Percentiles rank a stretch among this genome's conserved stretches.
Evolutionary conservation across 1,140 invertebrate genomes (phyloP).

Genomic region (Hyphantria cunea): DNA sequence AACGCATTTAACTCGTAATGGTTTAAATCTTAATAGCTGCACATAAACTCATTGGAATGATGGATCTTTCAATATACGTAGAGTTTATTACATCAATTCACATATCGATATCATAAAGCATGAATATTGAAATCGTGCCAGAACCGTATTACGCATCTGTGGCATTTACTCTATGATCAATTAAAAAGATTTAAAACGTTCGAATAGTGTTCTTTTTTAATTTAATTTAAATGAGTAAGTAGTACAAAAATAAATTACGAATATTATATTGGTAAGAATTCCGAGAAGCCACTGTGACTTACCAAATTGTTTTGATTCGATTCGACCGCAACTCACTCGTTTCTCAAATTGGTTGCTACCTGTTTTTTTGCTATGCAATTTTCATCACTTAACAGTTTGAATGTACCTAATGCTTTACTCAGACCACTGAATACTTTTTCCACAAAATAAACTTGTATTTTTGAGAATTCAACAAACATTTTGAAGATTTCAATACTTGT

Average conservation of each 20-base stretch:
- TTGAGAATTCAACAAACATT: too few species aligned
- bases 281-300: conserved; percentile 31
- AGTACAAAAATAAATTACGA: conserved; percentile 17
- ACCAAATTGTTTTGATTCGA: conserved; percentile 36
- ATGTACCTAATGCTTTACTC: neutral
- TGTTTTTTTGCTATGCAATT: conserved; percentile 11
- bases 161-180: conserved; percentile 4
- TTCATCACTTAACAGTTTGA: conserved; percentile 4
- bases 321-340: conserved; percentile 36
- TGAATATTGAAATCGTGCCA: conserved; percentile 20
- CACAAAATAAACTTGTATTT: too few species aligned
- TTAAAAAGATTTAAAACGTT: conserved; percentile 17
- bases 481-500: too few species aligned
- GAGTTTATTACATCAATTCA: conserved; percentile 22
- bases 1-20: neutral
- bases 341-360: conserved; percentile 37
- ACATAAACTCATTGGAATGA: conserved; percentile 14
- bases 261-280: conserved; percentile 32
- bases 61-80: conserved; percentile 17
- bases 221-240: conserved; percentile 18
- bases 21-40: conserved; percentile 2
- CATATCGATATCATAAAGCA: conserved; percentile 20
- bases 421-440: too few species aligned
- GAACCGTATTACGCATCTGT: conserved; percentile 12
- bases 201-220: conserved; percentile 8